Base-by-base conservation (phyloP, 2,113 vertebrate genomes). In the Hippoglossus stenolepis region DNA sequence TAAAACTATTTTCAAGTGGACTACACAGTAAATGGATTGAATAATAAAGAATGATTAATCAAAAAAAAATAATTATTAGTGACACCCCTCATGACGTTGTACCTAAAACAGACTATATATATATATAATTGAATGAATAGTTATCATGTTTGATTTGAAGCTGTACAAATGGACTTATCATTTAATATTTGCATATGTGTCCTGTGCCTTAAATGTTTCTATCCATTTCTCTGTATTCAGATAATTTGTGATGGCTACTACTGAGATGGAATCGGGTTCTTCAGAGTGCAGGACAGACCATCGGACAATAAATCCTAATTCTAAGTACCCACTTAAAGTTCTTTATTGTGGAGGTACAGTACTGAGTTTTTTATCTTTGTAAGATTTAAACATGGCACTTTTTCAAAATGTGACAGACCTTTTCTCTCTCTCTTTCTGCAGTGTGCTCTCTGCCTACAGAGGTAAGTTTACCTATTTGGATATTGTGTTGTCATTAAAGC, bases 281-380 rank as follows among this genome's bases (percentile, higher is more conserved):
- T 91, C 86, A 65, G 97, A 98, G 61, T 95, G 91, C 91, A 96
- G 89, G 74, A 92, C 91, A 17, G 94, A 96, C 31, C 31, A 31
- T 31, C 31, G 31, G 31, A 31, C 31, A 6, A 31, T 31, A 31
- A 31, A 31, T 43, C 78, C 90, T 0, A 95, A 98, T 73, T 91
- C 90, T 13, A 95, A 94, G 53, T 97, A 96, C 82, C 98, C 97
- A 1, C 93, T 97, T 40, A 96, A 97, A 82, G 97, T 99, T 2
- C 97, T 98, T 64, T 99, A 99, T 88, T 99, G 98, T 4, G 98
- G 98, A 97, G 97, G 98, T 96, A 95, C 87, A 17, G 24, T 53
- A 43, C 40, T 43, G 40, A 43, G 23, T 24, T 10, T 56, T 11
- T 43, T 0, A 17, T 73, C 17, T 78, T 28, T 31, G 35, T 15